These are phyloP conservation scores for Copidosoma aretas DNA, from an alignment of 2,888 invertebrate species.

Conservation along the genomic window DNA sequence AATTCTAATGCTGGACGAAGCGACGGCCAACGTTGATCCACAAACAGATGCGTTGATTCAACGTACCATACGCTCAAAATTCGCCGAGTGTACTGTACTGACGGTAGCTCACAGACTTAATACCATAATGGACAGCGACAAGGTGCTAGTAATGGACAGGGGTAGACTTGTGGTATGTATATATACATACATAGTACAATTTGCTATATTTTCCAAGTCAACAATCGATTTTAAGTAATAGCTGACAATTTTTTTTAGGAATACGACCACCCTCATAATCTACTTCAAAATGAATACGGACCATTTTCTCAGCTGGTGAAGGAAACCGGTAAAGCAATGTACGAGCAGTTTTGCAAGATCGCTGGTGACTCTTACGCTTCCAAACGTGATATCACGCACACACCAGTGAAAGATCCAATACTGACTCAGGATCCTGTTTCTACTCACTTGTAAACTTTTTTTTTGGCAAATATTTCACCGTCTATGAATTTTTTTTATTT, in stretches of 20 bases:
- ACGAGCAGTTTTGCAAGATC: slow-evolving; percentile 63
- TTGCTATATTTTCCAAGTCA: no score
- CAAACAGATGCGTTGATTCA: slow-evolving; percentile 71
- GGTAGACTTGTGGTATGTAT: slow-evolving; percentile 62
- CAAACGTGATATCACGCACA: slow-evolving; percentile 48
- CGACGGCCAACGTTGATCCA: slow-evolving; percentile 93
- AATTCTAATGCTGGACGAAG: slow-evolving; percentile 89
- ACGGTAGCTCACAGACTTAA: slow-evolving; percentile 70
- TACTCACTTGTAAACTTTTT: no score
- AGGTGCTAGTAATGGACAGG: slow-evolving; percentile 67
- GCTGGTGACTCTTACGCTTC: slow-evolving; percentile 63
- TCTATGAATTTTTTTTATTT: no score
- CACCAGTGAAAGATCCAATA: no score
- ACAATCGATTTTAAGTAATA: no score
- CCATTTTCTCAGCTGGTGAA: slow-evolving; percentile 67
- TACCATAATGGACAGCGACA: slow-evolving; percentile 71
- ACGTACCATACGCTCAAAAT: slow-evolving; percentile 66
- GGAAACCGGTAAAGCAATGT: slow-evolving; percentile 69
- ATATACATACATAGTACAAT: no score
- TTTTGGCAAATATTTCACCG: no score
- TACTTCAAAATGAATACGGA: slow-evolving; percentile 65
- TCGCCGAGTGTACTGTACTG: slow-evolving; percentile 67
- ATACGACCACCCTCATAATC: slow-evolving; percentile 36
- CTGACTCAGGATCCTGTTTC: no score
- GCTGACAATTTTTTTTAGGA: slow-evolving; percentile 24